Evolutionary conservation across 2,888 invertebrate genomes (phyloP).

Genomic region (Neoascia interrupta): DNA sequence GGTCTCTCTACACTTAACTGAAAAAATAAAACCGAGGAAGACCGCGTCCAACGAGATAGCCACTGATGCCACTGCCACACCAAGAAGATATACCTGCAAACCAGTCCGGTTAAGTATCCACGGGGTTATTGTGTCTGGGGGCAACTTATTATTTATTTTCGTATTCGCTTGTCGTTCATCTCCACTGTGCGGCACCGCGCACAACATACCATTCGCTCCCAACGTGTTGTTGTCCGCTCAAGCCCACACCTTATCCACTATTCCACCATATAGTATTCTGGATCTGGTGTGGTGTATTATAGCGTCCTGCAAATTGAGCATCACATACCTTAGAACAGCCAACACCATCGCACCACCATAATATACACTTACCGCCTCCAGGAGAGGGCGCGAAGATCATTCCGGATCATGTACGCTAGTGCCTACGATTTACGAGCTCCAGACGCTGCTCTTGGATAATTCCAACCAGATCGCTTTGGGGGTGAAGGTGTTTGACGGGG

Average conservation of each 20-base stretch:
- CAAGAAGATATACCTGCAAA: slow-evolving; percentile 66
- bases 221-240: slow-evolving; percentile 19
- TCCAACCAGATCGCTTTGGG: slow-evolving; percentile 35
- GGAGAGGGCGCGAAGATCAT: slow-evolving; percentile 69
- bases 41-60: slow-evolving; percentile 48
- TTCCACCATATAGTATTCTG: slow-evolving; percentile 12
- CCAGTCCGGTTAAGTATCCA: slow-evolving; percentile 67
- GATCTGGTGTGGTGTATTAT: no score
- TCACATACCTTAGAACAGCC: slow-evolving; percentile 32
- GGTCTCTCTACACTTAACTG: slow-evolving; percentile 17
- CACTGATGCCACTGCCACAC: slow-evolving; percentile 51
- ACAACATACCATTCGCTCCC: slow-evolving; percentile 14
- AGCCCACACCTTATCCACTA: slow-evolving; percentile 64
- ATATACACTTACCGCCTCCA: slow-evolving; percentile 42
- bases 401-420: slow-evolving; percentile 66
- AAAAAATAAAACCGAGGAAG: slow-evolving; percentile 43
- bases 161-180: slow-evolving; percentile 69
- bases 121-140: slow-evolving; percentile 68
- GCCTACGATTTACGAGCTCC: slow-evolving; percentile 68
- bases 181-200: slow-evolving; percentile 37
- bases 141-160: slow-evolving; percentile 70
- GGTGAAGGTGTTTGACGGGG: slow-evolving; percentile 1
- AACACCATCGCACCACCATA: slow-evolving; percentile 28
- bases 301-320: slow-evolving; percentile 64
- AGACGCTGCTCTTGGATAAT: slow-evolving; percentile 51